Conservation (phyloP, 1,140 invertebrate genomes). For the Polyergus mexicanus region DNA sequence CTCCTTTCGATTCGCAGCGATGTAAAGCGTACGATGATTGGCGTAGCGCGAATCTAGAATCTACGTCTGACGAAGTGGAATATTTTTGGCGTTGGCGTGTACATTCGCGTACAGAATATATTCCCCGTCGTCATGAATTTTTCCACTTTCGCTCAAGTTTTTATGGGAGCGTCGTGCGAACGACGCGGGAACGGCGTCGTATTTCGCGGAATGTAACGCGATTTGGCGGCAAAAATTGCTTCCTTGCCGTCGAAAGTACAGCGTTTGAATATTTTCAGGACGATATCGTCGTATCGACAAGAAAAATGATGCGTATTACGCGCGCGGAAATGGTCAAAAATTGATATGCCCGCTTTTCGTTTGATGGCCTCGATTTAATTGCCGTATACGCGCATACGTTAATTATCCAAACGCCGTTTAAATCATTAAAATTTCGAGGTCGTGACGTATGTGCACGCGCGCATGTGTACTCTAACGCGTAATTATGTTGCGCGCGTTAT, state of each 20-base stretch:
- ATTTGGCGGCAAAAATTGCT: constrained; percentile 30
- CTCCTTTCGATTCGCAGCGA: constrained; percentile 54
- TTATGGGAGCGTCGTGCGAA: constrained; percentile 19
- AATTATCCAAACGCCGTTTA: constrained; percentile 55
- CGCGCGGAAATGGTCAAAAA: background rate
- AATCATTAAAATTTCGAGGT: constrained; percentile 59
- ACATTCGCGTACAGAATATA: constrained; percentile 41
- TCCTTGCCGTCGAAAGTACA: background rate
- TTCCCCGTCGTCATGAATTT: constrained; percentile 57
- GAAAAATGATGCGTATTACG: background rate
- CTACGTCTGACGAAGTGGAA: constrained; percentile 63
- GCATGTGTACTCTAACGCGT: constrained; percentile 44
- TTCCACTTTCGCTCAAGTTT: constrained; percentile 55
- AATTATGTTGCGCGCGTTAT: constrained; percentile 57
- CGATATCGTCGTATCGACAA: background rate
- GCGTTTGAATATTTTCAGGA: background rate
- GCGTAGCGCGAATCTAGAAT: constrained; percentile 45
- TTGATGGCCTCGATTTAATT: constrained; percentile 27
- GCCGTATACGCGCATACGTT: constrained; percentile 16
- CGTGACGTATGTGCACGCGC: background rate
- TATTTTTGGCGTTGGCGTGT: constrained; percentile 60
- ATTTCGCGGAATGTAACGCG: constrained; percentile 28
- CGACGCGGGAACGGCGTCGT: background rate
- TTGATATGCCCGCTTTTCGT: constrained; percentile 1
- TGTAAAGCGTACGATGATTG: constrained; percentile 30